These are phyloP conservation scores for Hippasteria phrygiana DNA, from an alignment of 53 echinoderm and acorn worm genomes.

Conservation along the genomic window DNA sequence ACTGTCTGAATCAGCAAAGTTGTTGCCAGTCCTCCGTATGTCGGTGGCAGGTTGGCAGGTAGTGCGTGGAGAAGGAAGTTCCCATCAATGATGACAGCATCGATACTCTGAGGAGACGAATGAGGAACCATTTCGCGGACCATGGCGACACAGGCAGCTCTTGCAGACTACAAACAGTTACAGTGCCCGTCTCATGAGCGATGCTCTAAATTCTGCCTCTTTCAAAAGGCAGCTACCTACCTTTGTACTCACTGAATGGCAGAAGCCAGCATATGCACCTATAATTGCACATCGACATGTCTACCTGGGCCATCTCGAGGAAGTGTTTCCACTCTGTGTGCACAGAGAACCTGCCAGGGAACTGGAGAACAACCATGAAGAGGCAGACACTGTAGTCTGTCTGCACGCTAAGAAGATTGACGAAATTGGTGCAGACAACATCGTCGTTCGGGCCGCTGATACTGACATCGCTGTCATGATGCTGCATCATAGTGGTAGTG, in stretches of 20 bases:
- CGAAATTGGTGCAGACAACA: not conserved
- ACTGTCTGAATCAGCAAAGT: not conserved
- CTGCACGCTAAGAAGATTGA: constrained; percentile 14
- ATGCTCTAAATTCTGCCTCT: not conserved
- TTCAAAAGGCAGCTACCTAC: constrained; percentile 34
- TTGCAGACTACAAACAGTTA: not conserved
- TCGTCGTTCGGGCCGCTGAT: constrained; percentile 37
- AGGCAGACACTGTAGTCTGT: constrained; percentile 46
- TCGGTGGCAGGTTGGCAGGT: constrained; percentile 4
- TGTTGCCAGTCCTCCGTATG: constrained; percentile 51
- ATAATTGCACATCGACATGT: not conserved
- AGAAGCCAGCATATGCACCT: not conserved
- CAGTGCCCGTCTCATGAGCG: not conserved
- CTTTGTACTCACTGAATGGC: constrained; percentile 40
- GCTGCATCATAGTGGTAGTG: constrained; percentile 24
- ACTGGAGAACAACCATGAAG: constrained; percentile 18
- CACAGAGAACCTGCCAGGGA: not conserved
- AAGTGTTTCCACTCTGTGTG: not conserved
- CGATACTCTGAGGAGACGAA: constrained; percentile 17
- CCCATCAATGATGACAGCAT: constrained; percentile 70
- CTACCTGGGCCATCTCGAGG: not conserved
- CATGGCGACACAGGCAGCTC: constrained; percentile 33
- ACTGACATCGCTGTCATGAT: constrained; percentile 44
- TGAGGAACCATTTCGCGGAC: not conserved
- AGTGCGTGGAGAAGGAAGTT: constrained; percentile 73